phyloP scores from a whole-genome alignment of 2,113 vertebrate genomes.

The Dendrocopos noguchii region DNA sequence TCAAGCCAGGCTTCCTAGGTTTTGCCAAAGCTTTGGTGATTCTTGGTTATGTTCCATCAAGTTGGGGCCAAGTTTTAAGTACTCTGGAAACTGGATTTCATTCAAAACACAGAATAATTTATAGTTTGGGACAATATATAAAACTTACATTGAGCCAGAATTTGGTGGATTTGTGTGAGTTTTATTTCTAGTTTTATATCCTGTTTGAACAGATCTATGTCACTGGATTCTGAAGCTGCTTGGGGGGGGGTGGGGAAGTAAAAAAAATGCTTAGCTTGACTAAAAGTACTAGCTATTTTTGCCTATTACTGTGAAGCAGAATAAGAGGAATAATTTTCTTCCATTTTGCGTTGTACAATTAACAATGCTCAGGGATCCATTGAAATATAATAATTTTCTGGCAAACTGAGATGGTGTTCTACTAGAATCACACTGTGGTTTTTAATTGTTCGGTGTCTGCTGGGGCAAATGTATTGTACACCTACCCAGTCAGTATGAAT shows the following conservation, averaged over 20 bases:
- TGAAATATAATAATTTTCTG: neutral
- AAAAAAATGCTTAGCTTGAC: neutral
- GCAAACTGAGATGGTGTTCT: neutral
- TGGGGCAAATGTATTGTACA: neutral
- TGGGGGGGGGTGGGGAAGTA: too few species aligned
- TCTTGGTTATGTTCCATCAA: neutral
- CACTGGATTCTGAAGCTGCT: neutral
- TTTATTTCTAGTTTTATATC: constrained; percentile 5
- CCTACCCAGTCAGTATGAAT: neutral
- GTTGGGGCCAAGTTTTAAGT: neutral
- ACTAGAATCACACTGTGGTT: neutral
- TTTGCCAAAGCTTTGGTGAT: constrained; percentile 26
- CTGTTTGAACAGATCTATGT: neutral
- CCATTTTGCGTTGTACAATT: neutral
- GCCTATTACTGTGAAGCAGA: neutral
- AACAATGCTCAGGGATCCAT: neutral
- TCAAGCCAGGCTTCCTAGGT: neutral
- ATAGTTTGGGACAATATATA: neutral
- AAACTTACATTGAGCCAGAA: constrained; percentile 2
- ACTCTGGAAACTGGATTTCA: constrained; percentile 2
- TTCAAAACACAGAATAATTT: constrained; percentile 19
- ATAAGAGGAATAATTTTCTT: neutral
- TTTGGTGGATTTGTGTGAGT: neutral
- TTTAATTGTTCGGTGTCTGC: neutral
- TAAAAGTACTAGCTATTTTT: neutral